Evolutionary conservation across 2,113 vertebrate species (phyloP).

Genomic region (Diphyllodes magnificus): DNA sequence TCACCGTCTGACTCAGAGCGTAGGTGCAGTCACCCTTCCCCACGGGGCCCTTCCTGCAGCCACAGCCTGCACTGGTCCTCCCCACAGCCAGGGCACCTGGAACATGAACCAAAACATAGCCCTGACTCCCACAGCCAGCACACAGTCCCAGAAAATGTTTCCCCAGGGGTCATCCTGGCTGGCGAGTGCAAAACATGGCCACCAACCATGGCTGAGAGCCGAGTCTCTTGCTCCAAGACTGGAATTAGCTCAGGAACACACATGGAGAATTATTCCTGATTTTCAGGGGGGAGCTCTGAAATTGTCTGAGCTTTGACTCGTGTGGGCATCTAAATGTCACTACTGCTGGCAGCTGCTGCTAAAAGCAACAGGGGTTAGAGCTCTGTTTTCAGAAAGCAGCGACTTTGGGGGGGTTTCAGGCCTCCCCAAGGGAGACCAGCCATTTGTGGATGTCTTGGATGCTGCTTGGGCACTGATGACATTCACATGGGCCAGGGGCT

Average conservation of each 20-base stretch:
- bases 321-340: background rate
- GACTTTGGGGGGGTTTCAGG: background rate
- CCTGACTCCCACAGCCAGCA: background rate
- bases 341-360: background rate
- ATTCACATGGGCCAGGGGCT: background rate
- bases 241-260: background rate
- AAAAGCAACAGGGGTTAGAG: background rate
- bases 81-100: accelerated
- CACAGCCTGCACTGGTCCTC: background rate
- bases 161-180: background rate
- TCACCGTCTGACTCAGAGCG: background rate
- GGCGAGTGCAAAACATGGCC: background rate
- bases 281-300: background rate
- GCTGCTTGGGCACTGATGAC: background rate
- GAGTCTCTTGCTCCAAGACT: background rate
- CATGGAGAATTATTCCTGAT: background rate
- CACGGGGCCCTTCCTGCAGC: background rate
- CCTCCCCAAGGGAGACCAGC: background rate
- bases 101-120: accelerated
- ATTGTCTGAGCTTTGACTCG: background rate
- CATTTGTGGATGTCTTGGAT: background rate
- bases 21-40: background rate
- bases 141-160: background rate
- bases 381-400: background rate
- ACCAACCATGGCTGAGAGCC: background rate